Base-by-base conservation (phyloP, 2,797 vertebrate genomes). In the Hylomyscus alleni region DNA sequence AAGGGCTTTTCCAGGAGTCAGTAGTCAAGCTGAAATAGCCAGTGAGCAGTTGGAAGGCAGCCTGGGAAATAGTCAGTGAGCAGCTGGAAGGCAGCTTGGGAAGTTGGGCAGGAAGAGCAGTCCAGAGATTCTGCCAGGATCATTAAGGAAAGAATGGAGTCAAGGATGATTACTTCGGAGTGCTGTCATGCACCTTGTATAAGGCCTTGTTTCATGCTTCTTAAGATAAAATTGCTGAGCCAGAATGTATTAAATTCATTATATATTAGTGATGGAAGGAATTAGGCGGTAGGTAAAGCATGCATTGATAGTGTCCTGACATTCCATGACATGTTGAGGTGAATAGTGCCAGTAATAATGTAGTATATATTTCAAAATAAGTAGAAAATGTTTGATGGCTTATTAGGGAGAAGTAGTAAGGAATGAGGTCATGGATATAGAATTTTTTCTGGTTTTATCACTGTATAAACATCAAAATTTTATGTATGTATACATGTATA, bases 181-280 rank as follows among this genome's bases (percentile, higher is more conserved):
- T 3, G 10, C 1, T 3, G 0, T 6, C 4, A 34, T 1, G 0
- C 0, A 17, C 31, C 40, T 86, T 22, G 52, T n/a, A 22, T 26
- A 58, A 56, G 24, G 87, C n/a, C 56, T 34, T 13, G 13, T 60
- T 54, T 54, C 22, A 26, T 7, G 29, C 26, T 6, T 54, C 2
- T 58, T 62, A 82, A 93, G 60, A 19, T 22, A 73, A 76, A 60
- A 54, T 31, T 8, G 15, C 14, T 22, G 83, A 94, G 69, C 3
- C 22, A 73, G 76, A 44, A 3, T 94, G 50, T 22, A n/a, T 58
- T 84, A 88, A 54, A 7, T 80, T 1, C 13, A n/a, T 54, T 75
- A 40, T 12, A 3, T 50, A 17, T 73, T 67, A 54, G 47, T 3
- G 7, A 34, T 67, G n/a, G 58, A 52, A 89, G 67, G n/a, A 17